phyloP scores from a whole-genome alignment of 2,113 vertebrate genomes.

The Scophthalmus maximus region DNA sequence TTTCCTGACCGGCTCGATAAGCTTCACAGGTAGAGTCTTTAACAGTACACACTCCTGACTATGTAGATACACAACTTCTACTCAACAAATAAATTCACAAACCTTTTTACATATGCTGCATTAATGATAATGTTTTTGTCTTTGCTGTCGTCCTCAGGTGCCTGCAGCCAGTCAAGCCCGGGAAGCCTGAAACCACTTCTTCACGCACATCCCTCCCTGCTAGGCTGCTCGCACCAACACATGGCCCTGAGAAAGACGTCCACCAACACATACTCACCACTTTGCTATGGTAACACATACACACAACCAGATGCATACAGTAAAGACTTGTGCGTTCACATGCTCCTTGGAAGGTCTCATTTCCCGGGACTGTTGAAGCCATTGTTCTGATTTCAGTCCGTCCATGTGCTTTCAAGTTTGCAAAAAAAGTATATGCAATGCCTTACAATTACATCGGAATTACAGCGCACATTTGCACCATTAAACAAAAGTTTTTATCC shows the following conservation, averaged over 20 bases:
- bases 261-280: constrained; percentile 76
- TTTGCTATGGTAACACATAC: constrained; percentile 84
- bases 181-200: not conserved
- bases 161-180: not conserved
- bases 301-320: not conserved
- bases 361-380: no score
- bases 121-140: not conserved
- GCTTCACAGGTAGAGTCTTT: constrained; percentile 77
- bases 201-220: not conserved
- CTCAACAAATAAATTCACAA: not conserved
- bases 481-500: no score
- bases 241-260: constrained; percentile 76
- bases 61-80: not conserved
- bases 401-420: no score
- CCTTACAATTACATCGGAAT: no score
- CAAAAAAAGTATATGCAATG: no score
- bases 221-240: constrained; percentile 19
- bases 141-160: constrained; percentile 36
- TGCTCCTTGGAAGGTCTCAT: no score
- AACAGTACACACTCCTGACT: not conserved
- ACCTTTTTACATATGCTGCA: not conserved
- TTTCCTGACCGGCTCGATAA: constrained; percentile 79
- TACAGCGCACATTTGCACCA: no score
- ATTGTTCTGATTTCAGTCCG: no score
- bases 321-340: no score